Conservation (phyloP, 2,113 vertebrate species). For the Blennius ocellaris region DNA sequence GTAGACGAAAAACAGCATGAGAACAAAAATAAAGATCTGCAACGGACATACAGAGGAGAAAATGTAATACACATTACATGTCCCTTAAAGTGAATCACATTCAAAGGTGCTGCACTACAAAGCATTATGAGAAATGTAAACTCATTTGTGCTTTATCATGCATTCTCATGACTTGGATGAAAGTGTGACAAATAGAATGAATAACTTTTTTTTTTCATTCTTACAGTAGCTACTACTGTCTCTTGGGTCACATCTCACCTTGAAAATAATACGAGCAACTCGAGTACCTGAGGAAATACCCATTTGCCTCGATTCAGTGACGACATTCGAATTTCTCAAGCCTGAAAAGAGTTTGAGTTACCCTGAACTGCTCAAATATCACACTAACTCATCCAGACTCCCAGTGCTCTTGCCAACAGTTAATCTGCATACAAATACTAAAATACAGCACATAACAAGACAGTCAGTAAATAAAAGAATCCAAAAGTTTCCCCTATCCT, state of each 20-base stretch:
- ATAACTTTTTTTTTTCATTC: background rate
- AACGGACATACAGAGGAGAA: background rate
- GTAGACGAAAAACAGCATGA: background rate
- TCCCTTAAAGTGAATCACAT: conserved; percentile 24
- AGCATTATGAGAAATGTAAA: background rate
- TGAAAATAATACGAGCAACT: background rate
- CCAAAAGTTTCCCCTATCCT: background rate
- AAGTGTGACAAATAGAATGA: background rate
- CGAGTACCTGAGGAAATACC: conserved; percentile 9
- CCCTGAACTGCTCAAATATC: background rate
- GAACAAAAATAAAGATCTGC: background rate
- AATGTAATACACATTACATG: conserved; percentile 5
- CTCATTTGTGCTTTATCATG: background rate
- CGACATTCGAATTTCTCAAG: conserved; percentile 12
- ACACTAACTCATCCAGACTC: conserved; percentile 4
- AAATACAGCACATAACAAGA: conserved; percentile 16
- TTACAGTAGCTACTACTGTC: conserved; percentile 2
- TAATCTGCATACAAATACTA: background rate
- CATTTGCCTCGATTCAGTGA: background rate
- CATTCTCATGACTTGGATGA: background rate
- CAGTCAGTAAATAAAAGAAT: background rate
- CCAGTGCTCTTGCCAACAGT: conserved; percentile 32
- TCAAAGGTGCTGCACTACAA: conserved; percentile 5
- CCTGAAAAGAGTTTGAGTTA: background rate
- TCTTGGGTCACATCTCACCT: conserved; percentile 1